Conservation (phyloP, 2,888 invertebrate species). For the Pseudococcus viburni region DNA sequence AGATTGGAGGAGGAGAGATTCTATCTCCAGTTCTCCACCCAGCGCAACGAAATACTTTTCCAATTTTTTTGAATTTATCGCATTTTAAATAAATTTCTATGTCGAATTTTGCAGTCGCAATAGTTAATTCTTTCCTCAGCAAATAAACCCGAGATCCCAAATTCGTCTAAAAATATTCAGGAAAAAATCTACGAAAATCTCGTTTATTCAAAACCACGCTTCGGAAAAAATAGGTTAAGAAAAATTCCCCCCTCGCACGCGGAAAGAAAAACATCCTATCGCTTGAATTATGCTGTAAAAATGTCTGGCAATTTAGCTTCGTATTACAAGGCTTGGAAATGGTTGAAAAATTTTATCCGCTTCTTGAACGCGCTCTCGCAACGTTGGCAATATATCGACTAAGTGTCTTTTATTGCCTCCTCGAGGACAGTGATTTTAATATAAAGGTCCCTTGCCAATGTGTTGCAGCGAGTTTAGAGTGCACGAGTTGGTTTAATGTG, state of each 20-base stretch:
- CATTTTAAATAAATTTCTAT: too few relatives aligned
- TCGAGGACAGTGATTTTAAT: conserved; percentile 49
- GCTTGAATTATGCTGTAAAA: not conserved
- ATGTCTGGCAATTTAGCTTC: conserved; percentile 5
- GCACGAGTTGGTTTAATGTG: conserved; percentile 23
- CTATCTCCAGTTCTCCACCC: too few relatives aligned
- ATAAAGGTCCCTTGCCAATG: conserved; percentile 49
- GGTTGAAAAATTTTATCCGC: conserved; percentile 4
- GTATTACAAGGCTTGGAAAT: conserved; percentile 9
- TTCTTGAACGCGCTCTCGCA: not conserved
- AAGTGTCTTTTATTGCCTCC: conserved; percentile 49
- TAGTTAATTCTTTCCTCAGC: too few relatives aligned
- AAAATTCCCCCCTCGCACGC: not conserved
- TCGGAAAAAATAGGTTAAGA: not conserved
- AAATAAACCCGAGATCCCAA: too few relatives aligned
- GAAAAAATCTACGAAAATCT: too few relatives aligned
- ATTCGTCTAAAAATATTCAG: too few relatives aligned
- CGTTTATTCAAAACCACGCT: too few relatives aligned
- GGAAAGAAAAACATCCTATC: too few relatives aligned
- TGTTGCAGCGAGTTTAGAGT: conserved; percentile 32
- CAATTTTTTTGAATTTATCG: too few relatives aligned
- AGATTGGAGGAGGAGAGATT: too few relatives aligned
- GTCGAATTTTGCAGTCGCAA: too few relatives aligned
- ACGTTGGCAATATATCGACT: conserved; percentile 37
- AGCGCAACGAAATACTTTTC: too few relatives aligned